These are phyloP conservation scores for Xenopus laevis DNA, from an alignment of 2,113 vertebrate species.

Conservation along the genomic window DNA sequence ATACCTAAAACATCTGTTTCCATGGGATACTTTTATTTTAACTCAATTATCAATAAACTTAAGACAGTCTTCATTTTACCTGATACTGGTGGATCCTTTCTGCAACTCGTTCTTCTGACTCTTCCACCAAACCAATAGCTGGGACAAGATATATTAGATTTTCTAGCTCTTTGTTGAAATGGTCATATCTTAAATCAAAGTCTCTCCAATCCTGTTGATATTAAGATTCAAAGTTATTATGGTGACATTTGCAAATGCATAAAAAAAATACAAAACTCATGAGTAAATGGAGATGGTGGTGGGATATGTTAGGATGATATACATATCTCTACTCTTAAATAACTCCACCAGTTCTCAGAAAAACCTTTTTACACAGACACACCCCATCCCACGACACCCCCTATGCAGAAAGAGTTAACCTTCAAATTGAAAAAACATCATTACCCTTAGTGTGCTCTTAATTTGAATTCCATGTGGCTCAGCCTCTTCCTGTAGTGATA, in stretches of 20 bases:
- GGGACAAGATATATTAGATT: conserved; percentile 60
- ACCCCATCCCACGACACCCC: no score
- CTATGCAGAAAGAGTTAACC: neutral
- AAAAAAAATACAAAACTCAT: no score
- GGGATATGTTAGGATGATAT: no score
- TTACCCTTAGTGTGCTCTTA: conserved; percentile 74
- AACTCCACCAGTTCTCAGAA: no score
- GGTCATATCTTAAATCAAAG: conserved; percentile 70
- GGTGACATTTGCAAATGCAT: neutral
- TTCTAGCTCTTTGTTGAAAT: conserved; percentile 70
- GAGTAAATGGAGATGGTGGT: no score
- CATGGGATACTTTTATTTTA: no score
- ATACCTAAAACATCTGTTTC: neutral
- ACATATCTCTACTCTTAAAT: no score
- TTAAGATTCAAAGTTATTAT: neutral
- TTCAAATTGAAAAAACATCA: neutral
- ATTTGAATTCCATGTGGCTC: conserved; percentile 60
- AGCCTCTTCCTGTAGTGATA: conserved; percentile 60
- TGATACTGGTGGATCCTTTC: conserved; percentile 68
- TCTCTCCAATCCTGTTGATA: conserved; percentile 71
- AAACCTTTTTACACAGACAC: no score
- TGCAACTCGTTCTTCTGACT: conserved; percentile 70
- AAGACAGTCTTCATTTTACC: conserved; percentile 58
- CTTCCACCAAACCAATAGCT: conserved; percentile 65
- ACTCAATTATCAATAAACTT: no score